These are phyloP conservation scores for Ctenodactylus gundi DNA, from an alignment of 2,113 vertebrate species.

Conservation along the genomic window DNA sequence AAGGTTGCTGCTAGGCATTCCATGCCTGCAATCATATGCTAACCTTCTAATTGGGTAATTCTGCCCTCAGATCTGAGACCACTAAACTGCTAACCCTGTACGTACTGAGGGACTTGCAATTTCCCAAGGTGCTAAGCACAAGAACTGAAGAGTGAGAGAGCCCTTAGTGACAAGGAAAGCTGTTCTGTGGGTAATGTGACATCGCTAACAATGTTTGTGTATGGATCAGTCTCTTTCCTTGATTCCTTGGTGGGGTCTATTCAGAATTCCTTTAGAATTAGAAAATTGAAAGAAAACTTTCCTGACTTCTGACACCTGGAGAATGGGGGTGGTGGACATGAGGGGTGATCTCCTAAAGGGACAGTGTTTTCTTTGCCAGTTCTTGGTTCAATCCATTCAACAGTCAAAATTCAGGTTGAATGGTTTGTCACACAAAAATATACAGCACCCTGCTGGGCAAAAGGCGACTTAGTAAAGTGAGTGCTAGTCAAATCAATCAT, in stretches of 20 bases:
- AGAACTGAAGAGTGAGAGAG: background rate
- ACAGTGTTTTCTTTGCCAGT: background rate
- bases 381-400: background rate
- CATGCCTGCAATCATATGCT: background rate
- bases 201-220: background rate
- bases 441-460: background rate
- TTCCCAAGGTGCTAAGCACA: background rate
- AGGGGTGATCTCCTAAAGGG: background rate
- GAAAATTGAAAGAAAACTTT: background rate
- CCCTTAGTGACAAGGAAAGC: background rate
- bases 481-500: background rate
- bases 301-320: background rate
- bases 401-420: background rate
- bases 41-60: slow-evolving; percentile 51
- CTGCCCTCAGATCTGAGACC: slow-evolving; percentile 21
- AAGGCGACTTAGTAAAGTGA: background rate
- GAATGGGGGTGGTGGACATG: accelerated
- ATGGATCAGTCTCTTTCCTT: background rate
- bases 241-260: background rate
- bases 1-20: background rate
- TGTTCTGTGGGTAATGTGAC: accelerated
- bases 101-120: background rate
- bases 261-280: background rate
- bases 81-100: background rate
- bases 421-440: background rate